Evolutionary conservation across 2,797 vertebrate genomes (phyloP).

Genomic region (Acrocephalus scirpaceus): DNA sequence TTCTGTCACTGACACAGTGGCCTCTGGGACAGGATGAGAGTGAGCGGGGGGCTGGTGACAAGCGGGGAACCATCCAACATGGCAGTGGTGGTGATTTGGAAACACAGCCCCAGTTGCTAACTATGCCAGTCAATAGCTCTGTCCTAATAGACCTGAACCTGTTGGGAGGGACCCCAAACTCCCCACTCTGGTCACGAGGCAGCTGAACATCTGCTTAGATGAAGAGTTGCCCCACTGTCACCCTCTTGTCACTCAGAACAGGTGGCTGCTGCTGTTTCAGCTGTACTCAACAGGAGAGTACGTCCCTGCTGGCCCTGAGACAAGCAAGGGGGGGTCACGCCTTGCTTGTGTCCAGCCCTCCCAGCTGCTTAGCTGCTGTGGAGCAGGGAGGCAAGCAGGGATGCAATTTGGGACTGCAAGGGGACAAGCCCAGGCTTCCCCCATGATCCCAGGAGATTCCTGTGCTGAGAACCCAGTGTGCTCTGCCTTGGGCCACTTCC

Average conservation of each 20-base stretch:
- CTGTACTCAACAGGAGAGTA: background rate
- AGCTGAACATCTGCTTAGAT: background rate
- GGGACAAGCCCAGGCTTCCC: background rate
- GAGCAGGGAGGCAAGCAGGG: background rate
- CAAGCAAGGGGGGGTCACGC: background rate
- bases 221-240: fast-evolving
- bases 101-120: background rate
- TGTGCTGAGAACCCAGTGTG: background rate
- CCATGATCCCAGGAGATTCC: background rate
- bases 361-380: background rate
- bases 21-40: background rate
- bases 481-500: background rate
- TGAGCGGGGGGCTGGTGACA: background rate
- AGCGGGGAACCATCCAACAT: fast-evolving
- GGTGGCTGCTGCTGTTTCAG: background rate
- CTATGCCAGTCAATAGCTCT: background rate
- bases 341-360: background rate
- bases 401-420: background rate
- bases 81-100: background rate
- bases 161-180: background rate
- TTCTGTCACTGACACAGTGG: background rate
- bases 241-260: background rate
- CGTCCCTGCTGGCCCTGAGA: background rate
- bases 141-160: background rate
- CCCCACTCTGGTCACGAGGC: background rate